Base-by-base conservation (phyloP, 1,140 invertebrate species). In the Zaprionus capensis region DNA sequence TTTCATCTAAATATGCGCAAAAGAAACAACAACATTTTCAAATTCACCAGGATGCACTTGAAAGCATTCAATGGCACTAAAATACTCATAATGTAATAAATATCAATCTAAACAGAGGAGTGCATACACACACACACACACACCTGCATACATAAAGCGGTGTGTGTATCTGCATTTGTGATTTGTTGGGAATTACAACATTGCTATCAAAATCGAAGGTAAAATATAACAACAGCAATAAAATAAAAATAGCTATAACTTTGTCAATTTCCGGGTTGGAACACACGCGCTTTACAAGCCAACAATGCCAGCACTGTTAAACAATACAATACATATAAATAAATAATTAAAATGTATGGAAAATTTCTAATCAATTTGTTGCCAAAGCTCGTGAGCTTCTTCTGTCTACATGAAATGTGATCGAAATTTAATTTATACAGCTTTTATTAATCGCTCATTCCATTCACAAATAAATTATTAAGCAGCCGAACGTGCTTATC, bases 351-450 rank as follows among this genome's bases (percentile, higher is more conserved):
- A 41, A 56, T 34, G 36, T 56, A 26, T 71, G 61, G 53, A 71
- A 71, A 71, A 65, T 57, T 65, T 57, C 22, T 56, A 71, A 57
- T 65, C 36, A 71, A 49, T 71, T 64, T 20, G 6, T 46, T 46
- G n/a, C 6, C 41, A n/a, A 20, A 17, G n/a, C n/a, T 46, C 17
- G 41, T 17, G 41, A 11, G 20, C 38, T 20, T 22, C 24, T 26
- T 31, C 31, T 34, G 31, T 34, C 20, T 7, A 71, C 46, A 17
- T 20, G 9, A n/a, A 59, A 68, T 59, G 66, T 14, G 34, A 55
- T 34, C 26, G 22, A 34, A 63, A 24, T 38, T 36, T 28, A 64
- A 51, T 65, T 65, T 55, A 26, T 26, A 41, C 49, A 55, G 53
- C 53, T 38, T n/a, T 26, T 38, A 17, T 55, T 55, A 22, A 38